phyloP scores from a whole-genome alignment of 2,888 invertebrate species.

The Idaea biselata region DNA sequence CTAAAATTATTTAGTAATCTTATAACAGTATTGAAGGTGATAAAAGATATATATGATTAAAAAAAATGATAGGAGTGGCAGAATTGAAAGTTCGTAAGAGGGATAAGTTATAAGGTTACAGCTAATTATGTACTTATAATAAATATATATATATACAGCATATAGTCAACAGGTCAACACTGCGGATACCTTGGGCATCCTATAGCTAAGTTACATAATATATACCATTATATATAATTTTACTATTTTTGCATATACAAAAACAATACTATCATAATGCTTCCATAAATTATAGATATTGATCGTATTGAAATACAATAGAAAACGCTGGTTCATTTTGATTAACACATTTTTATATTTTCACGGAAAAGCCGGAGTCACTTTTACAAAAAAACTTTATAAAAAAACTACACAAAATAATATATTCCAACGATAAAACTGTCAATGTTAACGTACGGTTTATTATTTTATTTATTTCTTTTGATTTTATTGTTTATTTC shows the following conservation, averaged over 20 bases:
- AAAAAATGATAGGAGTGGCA: conserved; percentile 49
- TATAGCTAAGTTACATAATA: conserved; percentile 74
- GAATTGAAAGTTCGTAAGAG: conserved; percentile 57
- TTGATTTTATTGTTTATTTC: conserved; percentile 39
- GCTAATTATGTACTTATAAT: conserved; percentile 45
- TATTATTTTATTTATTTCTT: conserved; percentile 35
- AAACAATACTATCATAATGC: conserved; percentile 65
- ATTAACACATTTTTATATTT: conserved; percentile 58
- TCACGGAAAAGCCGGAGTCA: conserved; percentile 61
- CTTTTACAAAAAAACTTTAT: conserved; percentile 30
- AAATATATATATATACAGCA: conserved; percentile 55
- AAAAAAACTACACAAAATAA: conserved; percentile 38
- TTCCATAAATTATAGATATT: conserved; percentile 67
- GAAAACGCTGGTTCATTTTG: conserved; percentile 57
- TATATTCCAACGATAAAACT: conserved; percentile 31
- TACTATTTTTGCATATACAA: conserved; percentile 75
- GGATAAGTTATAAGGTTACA: conserved; percentile 78
- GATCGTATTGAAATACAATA: conserved; percentile 56
- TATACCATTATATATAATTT: conserved; percentile 72
- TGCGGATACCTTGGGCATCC: conserved; percentile 77
- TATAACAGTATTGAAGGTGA: conserved; percentile 33
- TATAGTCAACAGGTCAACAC: conserved; percentile 73
- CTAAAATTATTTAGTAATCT: conserved; percentile 27
- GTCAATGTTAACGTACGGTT: conserved; percentile 44
- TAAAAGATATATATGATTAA: conserved; percentile 8